Conservation (phyloP, 2,888 invertebrate species). For the Tolmerus cingulatus region DNA sequence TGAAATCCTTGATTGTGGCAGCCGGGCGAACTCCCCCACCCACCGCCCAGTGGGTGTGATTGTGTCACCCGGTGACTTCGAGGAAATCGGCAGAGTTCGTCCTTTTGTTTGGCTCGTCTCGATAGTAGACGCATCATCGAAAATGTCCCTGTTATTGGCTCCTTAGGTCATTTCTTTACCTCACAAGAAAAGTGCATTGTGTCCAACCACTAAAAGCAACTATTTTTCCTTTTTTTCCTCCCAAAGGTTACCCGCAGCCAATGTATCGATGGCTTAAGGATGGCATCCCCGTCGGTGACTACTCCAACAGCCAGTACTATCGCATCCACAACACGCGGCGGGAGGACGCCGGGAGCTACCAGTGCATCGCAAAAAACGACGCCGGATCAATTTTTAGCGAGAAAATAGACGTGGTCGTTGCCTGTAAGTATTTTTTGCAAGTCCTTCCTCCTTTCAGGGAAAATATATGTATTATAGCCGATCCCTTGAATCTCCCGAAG, state of each 20-base stretch:
- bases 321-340: conserved; percentile 82
- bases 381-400: conserved; percentile 93
- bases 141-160: background rate
- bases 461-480: background rate
- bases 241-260: conserved; percentile 88
- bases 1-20: background rate
- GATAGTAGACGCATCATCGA: background rate
- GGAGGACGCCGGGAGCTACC: conserved; percentile 88
- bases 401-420: conserved; percentile 87
- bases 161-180: background rate
- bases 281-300: conserved; percentile 79
- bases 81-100: background rate
- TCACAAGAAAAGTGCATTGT: background rate
- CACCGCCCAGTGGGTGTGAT: background rate
- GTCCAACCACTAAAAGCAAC: background rate
- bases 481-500: background rate
- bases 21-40: background rate
- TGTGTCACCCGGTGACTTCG: background rate
- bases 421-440: conserved; percentile 75
- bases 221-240: conserved; percentile 30
- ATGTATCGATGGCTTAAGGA: conserved; percentile 93
- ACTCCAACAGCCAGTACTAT: conserved; percentile 82
- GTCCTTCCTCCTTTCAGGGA: background rate
- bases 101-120: background rate
- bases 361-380: conserved; percentile 90